Evolutionary conservation across 2,888 invertebrate species (phyloP).

Genomic region (Cryptosula pallasiana): DNA sequence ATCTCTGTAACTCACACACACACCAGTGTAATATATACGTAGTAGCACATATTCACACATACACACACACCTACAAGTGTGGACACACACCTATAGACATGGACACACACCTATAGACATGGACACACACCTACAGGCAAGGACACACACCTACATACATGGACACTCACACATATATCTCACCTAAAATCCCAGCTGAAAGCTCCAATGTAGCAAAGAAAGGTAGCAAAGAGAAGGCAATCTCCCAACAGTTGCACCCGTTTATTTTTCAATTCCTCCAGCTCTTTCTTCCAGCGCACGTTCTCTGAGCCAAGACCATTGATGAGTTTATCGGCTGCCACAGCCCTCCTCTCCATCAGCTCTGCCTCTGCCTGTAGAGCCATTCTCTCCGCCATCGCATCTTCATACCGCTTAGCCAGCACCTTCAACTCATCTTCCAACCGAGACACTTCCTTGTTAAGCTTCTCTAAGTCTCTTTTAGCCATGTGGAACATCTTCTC

Average conservation of each 20-base stretch:
- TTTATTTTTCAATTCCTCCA: slow-evolving; percentile 25
- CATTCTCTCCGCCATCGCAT: slow-evolving; percentile 25
- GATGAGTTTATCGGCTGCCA: slow-evolving; percentile 27
- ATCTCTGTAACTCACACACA: slow-evolving; percentile 14
- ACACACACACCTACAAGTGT: no score
- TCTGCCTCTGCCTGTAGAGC: slow-evolving; percentile 27
- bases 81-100: no score
- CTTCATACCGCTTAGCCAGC: slow-evolving; percentile 26
- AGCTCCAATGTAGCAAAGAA: slow-evolving; percentile 28
- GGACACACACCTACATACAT: no score
- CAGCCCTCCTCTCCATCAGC: slow-evolving; percentile 26
- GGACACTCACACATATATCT: background rate
- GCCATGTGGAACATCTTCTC: slow-evolving; percentile 27
- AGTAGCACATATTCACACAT: no score
- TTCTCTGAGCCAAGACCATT: slow-evolving; percentile 29
- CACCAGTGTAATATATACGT: no score
- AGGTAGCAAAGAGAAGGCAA: slow-evolving; percentile 28
- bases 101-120: no score
- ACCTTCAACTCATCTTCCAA: slow-evolving; percentile 27
- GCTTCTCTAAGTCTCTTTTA: slow-evolving; percentile 28
- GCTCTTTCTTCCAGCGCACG: slow-evolving; percentile 27
- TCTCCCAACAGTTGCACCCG: slow-evolving; percentile 27
- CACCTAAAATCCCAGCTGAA: slow-evolving; percentile 28
- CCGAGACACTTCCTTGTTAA: slow-evolving; percentile 26
- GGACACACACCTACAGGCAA: no score